Base-by-base conservation (phyloP, 2,888 invertebrate genomes). In the Caenorhabditis sinica region DNA sequence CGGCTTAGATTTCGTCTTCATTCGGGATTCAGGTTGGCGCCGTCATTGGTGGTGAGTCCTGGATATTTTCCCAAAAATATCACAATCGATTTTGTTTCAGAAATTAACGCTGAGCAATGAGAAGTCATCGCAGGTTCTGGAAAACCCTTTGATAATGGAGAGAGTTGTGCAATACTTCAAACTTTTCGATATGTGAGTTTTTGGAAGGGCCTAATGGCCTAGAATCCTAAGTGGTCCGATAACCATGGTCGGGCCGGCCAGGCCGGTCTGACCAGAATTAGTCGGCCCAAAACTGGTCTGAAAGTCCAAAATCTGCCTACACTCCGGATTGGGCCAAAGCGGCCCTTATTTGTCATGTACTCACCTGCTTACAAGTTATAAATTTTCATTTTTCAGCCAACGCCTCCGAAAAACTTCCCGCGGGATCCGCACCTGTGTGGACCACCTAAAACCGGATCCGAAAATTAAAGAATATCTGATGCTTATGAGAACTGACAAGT, bases 101-200 rank as follows among this genome's bases (percentile, higher is more conserved):
- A 49, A 49, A 49, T n/a, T n/a, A 49, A 49, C 15, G 8, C 49
- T 49, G 49, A 49, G 49, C 49, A 49, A 49, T 20, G n/a, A 49
- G 8, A 20, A n/a, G 20, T 49, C 49, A n/a, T 8, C n/a, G 8
- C 15, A 49, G n/a, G 49, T 49, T 49, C 49, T 49, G 2, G 49
- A 6, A n/a, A 49, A 49, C n/a, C 49, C 49, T n/a, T 49, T 49
- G n/a, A n/a, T 49, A 3, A 49, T 49, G 49, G 20, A n/a, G 8
- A 17, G n/a, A n/a, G n/a, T 49, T 20, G 1, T 49, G 3, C 15
- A n/a, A 49, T 49, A 17, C 8, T 49, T 49, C n/a, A 20, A 20
- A 8, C 8, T n/a, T 17, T 49, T 17, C 4, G n/a, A 49, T n/a
- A 20, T 49, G 49, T 49, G n/a, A 49, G 49, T 49, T 49, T n/a